Conservation (phyloP, 1,140 invertebrate species). For the Nephotettix cincticeps region DNA sequence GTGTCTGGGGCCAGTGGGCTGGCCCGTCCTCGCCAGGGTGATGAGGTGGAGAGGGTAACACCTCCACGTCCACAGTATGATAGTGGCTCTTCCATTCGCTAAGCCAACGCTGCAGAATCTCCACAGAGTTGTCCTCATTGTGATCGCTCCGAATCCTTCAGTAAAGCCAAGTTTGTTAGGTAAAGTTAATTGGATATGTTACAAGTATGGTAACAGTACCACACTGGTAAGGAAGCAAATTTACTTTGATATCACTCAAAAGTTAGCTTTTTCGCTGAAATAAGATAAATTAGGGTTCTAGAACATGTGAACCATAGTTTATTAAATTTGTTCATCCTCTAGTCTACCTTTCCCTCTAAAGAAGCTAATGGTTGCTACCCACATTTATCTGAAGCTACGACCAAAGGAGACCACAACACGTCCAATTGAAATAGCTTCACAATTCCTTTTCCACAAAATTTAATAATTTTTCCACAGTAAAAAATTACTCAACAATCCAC, state of each 20-base stretch:
- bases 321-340: too few species aligned
- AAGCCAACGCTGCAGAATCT: slow-evolving; percentile 76
- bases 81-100: slow-evolving; percentile 61
- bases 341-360: too few species aligned
- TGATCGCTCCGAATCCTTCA: slow-evolving; percentile 86
- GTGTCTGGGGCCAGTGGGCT: slow-evolving; percentile 70
- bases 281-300: background rate
- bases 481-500: too few species aligned
- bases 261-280: background rate
- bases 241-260: background rate
- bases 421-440: too few species aligned
- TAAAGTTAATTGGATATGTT: too few species aligned
- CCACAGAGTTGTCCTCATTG: slow-evolving; percentile 75
- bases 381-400: too few species aligned
- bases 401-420: too few species aligned
- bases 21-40: slow-evolving; percentile 63
- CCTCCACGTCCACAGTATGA: slow-evolving; percentile 65
- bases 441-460: too few species aligned
- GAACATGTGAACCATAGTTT: too few species aligned
- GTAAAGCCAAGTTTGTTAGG: too few species aligned
- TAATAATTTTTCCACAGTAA: too few species aligned
- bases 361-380: too few species aligned
- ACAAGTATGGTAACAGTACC: background rate
- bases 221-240: background rate
- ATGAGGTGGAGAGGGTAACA: slow-evolving; percentile 53